phyloP scores from a whole-genome alignment of 2,888 invertebrate genomes.

The Conus canariensis region DNA sequence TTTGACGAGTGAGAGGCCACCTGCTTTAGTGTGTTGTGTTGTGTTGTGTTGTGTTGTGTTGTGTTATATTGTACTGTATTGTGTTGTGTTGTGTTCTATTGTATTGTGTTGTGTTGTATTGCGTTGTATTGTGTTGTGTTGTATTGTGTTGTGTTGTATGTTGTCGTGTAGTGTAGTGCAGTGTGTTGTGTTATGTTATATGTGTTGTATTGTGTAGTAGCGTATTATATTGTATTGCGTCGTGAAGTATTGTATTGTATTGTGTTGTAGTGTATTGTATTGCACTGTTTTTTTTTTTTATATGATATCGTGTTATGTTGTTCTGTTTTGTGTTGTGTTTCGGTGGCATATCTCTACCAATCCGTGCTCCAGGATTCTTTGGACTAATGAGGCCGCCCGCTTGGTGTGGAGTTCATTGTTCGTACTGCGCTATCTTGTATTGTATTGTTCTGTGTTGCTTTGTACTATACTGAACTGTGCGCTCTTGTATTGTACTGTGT shows the following conservation, averaged over 20 bases:
- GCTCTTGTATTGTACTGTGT: too few species aligned
- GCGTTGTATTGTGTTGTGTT: background rate
- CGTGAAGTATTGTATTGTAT: background rate
- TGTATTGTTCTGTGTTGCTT: background rate
- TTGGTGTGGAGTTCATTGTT: too few species aligned
- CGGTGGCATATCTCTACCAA: too few species aligned
- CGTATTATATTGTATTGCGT: too few species aligned
- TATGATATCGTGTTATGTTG: background rate
- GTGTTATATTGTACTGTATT: background rate
- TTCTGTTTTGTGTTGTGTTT: background rate
- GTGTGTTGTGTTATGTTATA: too few species aligned
- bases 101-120: background rate
- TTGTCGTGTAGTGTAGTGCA: too few species aligned
- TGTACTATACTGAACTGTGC: background rate
- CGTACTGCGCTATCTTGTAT: background rate
- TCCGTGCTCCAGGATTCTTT: too few species aligned
- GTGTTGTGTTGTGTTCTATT: background rate
- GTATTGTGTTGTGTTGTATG: background rate
- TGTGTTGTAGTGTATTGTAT: background rate
- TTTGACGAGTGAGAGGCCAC: slow-evolving; percentile 71
- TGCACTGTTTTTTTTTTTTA: background rate
- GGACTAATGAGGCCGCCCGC: too few species aligned
- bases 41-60: background rate
- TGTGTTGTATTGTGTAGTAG: too few species aligned
- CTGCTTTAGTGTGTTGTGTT: background rate